Evolutionary conservation across 2,888 invertebrate genomes (phyloP).

Genomic region (Hecatera dysodea): DNA sequence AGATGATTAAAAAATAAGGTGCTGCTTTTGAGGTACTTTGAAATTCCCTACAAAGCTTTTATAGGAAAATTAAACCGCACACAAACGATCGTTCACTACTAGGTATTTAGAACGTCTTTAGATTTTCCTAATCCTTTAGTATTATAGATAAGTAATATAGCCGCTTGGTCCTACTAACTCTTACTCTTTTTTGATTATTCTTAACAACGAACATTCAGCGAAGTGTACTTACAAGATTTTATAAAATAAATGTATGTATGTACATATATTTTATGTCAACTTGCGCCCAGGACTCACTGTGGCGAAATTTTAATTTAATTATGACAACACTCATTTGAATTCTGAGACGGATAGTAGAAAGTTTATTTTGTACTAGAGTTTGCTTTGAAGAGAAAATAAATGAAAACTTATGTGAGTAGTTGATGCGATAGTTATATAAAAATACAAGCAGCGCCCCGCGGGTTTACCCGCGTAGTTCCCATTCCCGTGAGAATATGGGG

Average conservation of each 20-base stretch:
- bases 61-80: background rate
- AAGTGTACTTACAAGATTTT: background rate
- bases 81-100: background rate
- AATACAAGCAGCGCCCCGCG: too few relatives aligned
- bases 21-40: background rate
- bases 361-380: background rate
- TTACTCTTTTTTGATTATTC: conserved; percentile 7
- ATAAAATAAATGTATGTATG: background rate
- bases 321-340: conserved; percentile 40
- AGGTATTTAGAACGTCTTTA: conserved; percentile 11
- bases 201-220: conserved; percentile 5
- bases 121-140: background rate
- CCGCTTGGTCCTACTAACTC: background rate
- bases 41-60: background rate
- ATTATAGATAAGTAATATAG: too few relatives aligned
- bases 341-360: background rate
- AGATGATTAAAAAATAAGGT: too few relatives aligned
- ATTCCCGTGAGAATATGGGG: too few relatives aligned
- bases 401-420: background rate
- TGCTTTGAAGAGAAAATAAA: background rate
- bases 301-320: conserved; percentile 36
- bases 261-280: conserved; percentile 28
- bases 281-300: background rate
- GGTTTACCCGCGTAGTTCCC: too few relatives aligned
- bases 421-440: too few relatives aligned